Percentiles rank a stretch among this genome's conserved stretches.
phyloP scores from a whole-genome alignment of 2,113 vertebrate genomes.

The Dasyprocta punctata region DNA sequence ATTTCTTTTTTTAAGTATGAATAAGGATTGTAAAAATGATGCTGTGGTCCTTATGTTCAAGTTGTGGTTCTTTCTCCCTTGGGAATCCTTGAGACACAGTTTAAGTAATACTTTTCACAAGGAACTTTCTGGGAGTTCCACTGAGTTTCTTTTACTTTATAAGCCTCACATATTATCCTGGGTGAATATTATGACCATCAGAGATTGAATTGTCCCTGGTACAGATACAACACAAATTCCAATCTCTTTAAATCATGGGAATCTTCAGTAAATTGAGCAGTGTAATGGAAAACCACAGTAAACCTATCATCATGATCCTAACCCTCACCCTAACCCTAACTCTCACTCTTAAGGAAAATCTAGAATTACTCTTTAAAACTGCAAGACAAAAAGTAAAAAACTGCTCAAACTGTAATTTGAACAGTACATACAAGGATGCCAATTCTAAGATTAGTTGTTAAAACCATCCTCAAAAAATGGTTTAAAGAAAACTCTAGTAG shows the following conservation, averaged over 20 bases:
- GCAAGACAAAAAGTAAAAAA: neutral
- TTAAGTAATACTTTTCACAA: neutral
- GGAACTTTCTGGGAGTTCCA: neutral
- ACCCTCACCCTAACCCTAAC: neutral
- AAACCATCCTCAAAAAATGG: neutral
- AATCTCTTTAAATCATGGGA: neutral
- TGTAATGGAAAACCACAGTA: neutral
- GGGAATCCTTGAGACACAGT: neutral
- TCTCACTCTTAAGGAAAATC: neutral
- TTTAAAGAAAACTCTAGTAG: neutral
- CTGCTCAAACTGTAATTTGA: neutral
- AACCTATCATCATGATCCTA: neutral
- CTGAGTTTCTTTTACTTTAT: neutral
- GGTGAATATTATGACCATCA: neutral
- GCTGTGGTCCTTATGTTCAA: neutral
- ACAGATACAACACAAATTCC: neutral
- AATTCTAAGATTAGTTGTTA: neutral
- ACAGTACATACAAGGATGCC: neutral
- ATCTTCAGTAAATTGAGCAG: neutral
- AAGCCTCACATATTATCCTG: neutral
- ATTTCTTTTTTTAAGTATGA: neutral
- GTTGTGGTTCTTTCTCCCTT: neutral
- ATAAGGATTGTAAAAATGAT: conserved; percentile 44
- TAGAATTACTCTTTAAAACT: neutral
- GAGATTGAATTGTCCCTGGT: neutral